Base-by-base conservation (phyloP, 2,113 vertebrate genomes). In the Sander lucioperca region DNA sequence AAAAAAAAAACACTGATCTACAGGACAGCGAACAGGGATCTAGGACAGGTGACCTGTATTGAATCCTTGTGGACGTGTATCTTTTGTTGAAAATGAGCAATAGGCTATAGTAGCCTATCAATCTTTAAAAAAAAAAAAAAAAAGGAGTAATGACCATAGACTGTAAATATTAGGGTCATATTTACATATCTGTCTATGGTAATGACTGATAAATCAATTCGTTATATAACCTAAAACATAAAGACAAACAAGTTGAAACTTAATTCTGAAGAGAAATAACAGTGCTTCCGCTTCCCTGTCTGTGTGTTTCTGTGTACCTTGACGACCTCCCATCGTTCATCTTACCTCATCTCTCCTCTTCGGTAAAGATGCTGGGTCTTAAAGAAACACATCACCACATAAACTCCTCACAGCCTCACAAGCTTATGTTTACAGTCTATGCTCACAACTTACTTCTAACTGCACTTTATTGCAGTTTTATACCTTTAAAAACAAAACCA, bases 291-390 rank as follows among this genome's bases (percentile, higher is more conserved):
- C 2, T 0, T n/a, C 12, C 23, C 51, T 23, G 25, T 43, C 2
- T 10, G 39, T 11, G 0, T 69, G 53, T 6, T 64, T 66, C 7
- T 67, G 21, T 47, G 12, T 11, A 73, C 15, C 88, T 90, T 91
- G 85, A 92, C 84, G 23, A 33, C 30, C 84, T 79, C 56, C 63
- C 51, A 3, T 85, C 72, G 59, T 74, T 61, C 53, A 25, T 77
- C 87, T 86, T 39, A 36, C 61, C 74, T 79, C 75, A 63, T 63
- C 79, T 77, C 88, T 80, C 54, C 78, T 56, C 39, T 71, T 65
- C 58, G 8, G 61, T 8, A 57, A 93, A 90, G 86, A 91, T 91
- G 88, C 89, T 90, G 91, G 69, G 63, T 92, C 91, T 94, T 93
- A 94, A 94, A 94, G 94, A 72, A 83, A 90, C 91, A 86, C 18